phyloP scores from a whole-genome alignment of 37 sponge, comb jelly and placozoan genomes.

The Hormiphora californensis region DNA sequence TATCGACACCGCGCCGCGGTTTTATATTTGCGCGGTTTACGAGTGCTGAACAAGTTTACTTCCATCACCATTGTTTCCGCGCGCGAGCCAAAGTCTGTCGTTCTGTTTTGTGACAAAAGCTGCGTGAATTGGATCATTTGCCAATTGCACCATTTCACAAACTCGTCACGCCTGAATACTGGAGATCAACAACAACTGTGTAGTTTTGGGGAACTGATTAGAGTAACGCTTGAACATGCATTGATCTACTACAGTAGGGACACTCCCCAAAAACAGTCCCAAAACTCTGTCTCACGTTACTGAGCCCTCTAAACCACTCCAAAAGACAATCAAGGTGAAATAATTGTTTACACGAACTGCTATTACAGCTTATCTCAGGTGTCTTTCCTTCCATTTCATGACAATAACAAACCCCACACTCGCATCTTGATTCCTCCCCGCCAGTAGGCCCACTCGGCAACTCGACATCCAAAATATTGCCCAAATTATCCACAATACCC shows the following conservation, averaged over 20 bases:
- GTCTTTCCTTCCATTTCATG: constrained; percentile 29
- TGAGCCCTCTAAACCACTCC: constrained; percentile 35
- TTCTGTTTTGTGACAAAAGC: too few relatives aligned
- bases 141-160: too few relatives aligned
- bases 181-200: too few relatives aligned
- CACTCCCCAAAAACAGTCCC: constrained; percentile 48
- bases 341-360: not conserved
- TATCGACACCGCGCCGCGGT: too few relatives aligned
- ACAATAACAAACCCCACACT: constrained; percentile 48
- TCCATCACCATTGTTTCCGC: too few relatives aligned
- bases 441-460: not conserved
- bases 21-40: too few relatives aligned
- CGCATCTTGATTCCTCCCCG: not conserved
- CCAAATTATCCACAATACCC: not conserved
- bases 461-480: not conserved
- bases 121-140: too few relatives aligned
- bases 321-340: constrained; percentile 36
- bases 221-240: constrained; percentile 48
- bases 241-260: constrained; percentile 36
- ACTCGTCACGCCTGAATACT: too few relatives aligned
- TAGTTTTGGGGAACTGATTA: too few relatives aligned
- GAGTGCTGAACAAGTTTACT: too few relatives aligned
- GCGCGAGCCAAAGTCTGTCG: too few relatives aligned
- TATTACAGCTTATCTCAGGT: constrained; percentile 39
- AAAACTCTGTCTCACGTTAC: constrained; percentile 44